Evolutionary conservation across 2,888 invertebrate species (phyloP).

Genomic region (Linnaemya tessellans): DNA sequence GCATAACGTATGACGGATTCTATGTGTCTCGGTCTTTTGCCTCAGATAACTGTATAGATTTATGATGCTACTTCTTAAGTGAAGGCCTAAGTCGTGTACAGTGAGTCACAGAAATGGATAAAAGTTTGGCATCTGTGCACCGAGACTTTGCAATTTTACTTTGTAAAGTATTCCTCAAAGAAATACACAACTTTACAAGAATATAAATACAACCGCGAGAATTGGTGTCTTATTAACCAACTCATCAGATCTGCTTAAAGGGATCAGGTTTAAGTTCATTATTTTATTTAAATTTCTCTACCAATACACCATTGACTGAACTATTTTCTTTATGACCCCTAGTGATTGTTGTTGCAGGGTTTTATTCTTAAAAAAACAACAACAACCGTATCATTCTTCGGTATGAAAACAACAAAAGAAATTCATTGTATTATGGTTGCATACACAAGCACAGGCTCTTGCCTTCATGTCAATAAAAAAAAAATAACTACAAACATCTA

Average conservation of each 20-base stretch:
- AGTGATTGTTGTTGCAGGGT: not conserved
- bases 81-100: too few species aligned
- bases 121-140: too few species aligned
- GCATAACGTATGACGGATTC: too few species aligned
- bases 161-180: too few species aligned
- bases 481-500: not conserved
- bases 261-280: conserved; percentile 24
- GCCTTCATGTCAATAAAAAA: conserved; percentile 11
- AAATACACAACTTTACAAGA: too few species aligned
- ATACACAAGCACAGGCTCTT: not conserved
- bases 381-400: conserved; percentile 7
- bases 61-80: too few species aligned
- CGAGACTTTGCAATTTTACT: too few species aligned
- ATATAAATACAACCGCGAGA: too few species aligned
- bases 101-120: too few species aligned
- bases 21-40: too few species aligned
- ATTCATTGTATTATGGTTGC: not conserved
- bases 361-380: conserved; percentile 5
- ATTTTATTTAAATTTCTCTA: conserved; percentile 19
- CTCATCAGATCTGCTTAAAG: not conserved
- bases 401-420: conserved; percentile 29
- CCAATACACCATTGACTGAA: not conserved
- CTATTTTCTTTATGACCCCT: conserved; percentile 17
- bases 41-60: too few species aligned
- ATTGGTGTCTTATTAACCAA: too few species aligned